Evolutionary conservation across 1,140 invertebrate genomes (phyloP).

Genomic region (Orussus abietinus): DNA sequence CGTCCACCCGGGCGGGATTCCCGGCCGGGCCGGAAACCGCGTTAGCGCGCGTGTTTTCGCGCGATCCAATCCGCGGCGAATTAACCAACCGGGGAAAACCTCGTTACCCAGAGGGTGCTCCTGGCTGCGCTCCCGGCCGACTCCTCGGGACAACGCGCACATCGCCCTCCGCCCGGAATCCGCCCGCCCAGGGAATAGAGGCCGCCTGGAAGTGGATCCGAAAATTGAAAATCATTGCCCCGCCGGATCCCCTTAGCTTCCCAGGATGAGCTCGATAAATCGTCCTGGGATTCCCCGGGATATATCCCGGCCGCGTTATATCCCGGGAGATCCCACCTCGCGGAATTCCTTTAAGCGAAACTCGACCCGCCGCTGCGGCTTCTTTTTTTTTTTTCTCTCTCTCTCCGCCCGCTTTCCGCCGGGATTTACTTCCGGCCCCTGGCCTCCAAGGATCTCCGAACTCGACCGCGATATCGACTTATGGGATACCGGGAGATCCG

Average conservation of each 20-base stretch:
- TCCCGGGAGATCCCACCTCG: too few relatives aligned
- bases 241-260: constrained; percentile 47
- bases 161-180: not conserved
- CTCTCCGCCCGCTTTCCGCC: constrained; percentile 20
- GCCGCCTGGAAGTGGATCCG: constrained; percentile 41
- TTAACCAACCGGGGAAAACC: constrained; percentile 17
- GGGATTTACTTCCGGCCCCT: constrained; percentile 17
- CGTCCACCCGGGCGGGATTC: not conserved
- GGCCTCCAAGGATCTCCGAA: too few relatives aligned
- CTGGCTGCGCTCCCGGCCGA: not conserved
- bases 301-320: too few relatives aligned
- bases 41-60: constrained; percentile 13
- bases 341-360: constrained; percentile 31
- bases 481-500: too few relatives aligned
- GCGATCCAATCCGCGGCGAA: constrained; percentile 12
- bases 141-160: not conserved
- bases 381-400: constrained; percentile 25
- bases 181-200: not conserved
- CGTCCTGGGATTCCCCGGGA: constrained; percentile 30
- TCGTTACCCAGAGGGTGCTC: constrained; percentile 3
- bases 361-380: not conserved
- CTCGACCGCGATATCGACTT: too few relatives aligned
- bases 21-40: too few relatives aligned
- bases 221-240: constrained; percentile 53
- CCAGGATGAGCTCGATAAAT: constrained; percentile 47